phyloP scores from a whole-genome alignment of 2,888 invertebrate species.

The Eristalinus sepulchralis region DNA sequence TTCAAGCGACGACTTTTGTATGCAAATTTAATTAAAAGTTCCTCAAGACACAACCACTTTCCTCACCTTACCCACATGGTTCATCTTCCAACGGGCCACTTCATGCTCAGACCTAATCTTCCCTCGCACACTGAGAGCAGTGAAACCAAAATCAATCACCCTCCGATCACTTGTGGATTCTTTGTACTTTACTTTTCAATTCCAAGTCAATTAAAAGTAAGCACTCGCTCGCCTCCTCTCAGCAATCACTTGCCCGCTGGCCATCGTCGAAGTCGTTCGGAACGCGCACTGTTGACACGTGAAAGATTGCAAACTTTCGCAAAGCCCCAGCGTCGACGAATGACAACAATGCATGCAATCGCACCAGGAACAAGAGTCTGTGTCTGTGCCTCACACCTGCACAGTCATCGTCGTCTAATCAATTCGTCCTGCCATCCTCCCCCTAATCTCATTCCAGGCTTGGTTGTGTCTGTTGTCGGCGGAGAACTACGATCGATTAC shows the following conservation, averaged over 20 bases:
- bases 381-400: background rate
- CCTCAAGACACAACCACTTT: background rate
- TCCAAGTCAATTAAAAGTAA: constrained; percentile 55
- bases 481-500: constrained; percentile 58
- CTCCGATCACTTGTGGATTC: background rate
- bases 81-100: background rate
- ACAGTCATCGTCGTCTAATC: constrained; percentile 37
- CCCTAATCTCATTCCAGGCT: constrained; percentile 53
- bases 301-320: constrained; percentile 66
- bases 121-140: background rate
- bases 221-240: background rate
- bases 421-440: constrained; percentile 52
- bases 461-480: background rate
- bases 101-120: background rate
- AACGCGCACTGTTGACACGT: constrained; percentile 68
- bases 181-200: constrained; percentile 17
- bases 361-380: constrained; percentile 17
- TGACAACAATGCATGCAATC: constrained; percentile 43
- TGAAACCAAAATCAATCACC: background rate
- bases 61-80: background rate
- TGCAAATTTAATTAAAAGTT: background rate
- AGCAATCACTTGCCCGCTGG: constrained; percentile 18
- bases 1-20: background rate
- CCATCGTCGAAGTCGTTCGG: constrained; percentile 7
- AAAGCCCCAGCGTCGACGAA: background rate